A percentile compares a stretch with the other conserved stretches of the same genome.
phyloP scores from a whole-genome alignment of 2,113 vertebrate species.

The Saccopteryx leptura region DNA sequence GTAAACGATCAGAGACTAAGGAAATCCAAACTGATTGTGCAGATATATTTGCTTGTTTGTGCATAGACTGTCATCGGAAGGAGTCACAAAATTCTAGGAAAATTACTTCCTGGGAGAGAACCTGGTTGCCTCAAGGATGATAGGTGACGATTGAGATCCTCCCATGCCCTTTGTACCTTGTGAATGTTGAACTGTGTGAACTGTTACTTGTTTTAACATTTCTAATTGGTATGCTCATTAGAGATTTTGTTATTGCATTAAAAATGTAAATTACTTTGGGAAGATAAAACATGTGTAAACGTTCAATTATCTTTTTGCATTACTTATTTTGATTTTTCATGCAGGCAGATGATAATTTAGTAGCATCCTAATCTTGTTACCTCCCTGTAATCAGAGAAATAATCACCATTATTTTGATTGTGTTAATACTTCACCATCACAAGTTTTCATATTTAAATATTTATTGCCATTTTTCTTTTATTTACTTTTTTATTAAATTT shows the following conservation, averaged over 20 bases:
- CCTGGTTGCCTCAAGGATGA: neutral
- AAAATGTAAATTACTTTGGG: no score
- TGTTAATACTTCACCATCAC: neutral
- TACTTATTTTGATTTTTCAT: neutral
- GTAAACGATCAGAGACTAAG: neutral
- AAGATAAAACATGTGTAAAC: neutral
- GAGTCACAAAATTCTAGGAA: neutral
- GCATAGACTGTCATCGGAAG: neutral
- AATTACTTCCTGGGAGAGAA: neutral
- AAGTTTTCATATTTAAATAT: neutral
- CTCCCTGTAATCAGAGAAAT: neutral
- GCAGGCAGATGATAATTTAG: neutral
- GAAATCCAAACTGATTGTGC: neutral
- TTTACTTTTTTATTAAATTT: no score
- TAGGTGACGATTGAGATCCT: neutral
- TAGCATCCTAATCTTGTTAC: neutral
- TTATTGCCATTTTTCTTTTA: no score
- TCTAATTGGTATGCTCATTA: no score
- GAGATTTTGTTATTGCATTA: no score
- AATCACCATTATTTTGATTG: neutral
- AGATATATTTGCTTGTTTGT: neutral
- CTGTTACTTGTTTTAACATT: no score
- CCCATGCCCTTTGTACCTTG: neutral
- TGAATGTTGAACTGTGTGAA: no score
- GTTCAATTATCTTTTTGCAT: neutral